Evolutionary conservation across 2,113 vertebrate species (phyloP), one percentile per base, ranked within the genome.

Genomic region (Platysternon megacephalum): DNA sequence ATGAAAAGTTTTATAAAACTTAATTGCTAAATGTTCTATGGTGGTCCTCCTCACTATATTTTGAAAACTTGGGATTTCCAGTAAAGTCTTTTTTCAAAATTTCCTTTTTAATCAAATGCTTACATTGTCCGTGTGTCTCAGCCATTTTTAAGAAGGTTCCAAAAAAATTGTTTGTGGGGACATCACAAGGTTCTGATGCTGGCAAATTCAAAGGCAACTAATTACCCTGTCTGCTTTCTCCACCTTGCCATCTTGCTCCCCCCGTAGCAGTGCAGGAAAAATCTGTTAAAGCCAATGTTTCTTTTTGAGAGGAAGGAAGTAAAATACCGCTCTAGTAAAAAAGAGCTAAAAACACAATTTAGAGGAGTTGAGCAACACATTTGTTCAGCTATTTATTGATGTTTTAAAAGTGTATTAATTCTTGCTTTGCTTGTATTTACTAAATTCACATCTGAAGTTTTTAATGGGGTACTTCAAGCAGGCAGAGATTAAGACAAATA

Each of bases 401-500:
- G 8, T 28, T 11, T 53, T 56, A 78, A 78, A 61, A 72, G n/a
- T 39, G 19, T 97, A 91, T 94, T 93, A 96, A 94, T 82, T 82
- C 95, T 79, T 93, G 39, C 17, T 9, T 79, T 91, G 46, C 93
- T 84, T 93, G 74, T 28, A 29, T 78, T 78, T 78, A 88, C 81
- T 84, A 88, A 19, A 48, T 83, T 44, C 0, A 4, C 87, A 86
- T 94, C 90, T 92, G 76, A 87, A 7, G 22, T 86, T 13, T 49
- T 96, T 84, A 95, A 61, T 61, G 78, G 95, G 61, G 72, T 88
- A 76, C 90, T 93, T 90, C 17, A 85, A 86, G 51, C 86, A 96
- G 94, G 93, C 93, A 93, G 19, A 72, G 19, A 72, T 1, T 86
- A 94, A 94, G 95, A 96, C 90, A 96, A 97, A 96, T 96, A 72